These are phyloP conservation scores for Aleiodes leptofemur DNA, from an alignment of 2,888 invertebrate species.

Conservation along the genomic window DNA sequence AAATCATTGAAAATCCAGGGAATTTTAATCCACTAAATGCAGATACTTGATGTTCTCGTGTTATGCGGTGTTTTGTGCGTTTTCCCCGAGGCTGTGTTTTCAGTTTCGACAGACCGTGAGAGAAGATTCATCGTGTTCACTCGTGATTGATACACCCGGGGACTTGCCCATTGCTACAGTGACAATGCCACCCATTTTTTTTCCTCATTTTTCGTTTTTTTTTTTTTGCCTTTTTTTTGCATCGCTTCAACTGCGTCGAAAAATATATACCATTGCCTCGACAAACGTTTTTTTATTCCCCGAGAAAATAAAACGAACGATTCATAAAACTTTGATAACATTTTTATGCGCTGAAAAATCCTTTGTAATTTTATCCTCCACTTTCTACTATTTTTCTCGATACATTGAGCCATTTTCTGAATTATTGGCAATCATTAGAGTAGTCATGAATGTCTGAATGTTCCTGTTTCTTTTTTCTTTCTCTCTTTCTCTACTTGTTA, in stretches of 20 bases:
- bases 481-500: background rate
- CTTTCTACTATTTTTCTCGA: too few species aligned
- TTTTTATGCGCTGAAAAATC: constrained; percentile 2
- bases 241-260: background rate
- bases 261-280: background rate
- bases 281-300: background rate
- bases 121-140: constrained; percentile 28
- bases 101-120: constrained; percentile 17
- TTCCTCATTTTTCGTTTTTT: background rate
- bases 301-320: background rate
- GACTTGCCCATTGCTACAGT: constrained; percentile 8
- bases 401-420: too few species aligned
- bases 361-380: too few species aligned
- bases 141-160: constrained; percentile 31
- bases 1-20: background rate
- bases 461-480: too few species aligned
- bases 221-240: constrained; percentile 2
- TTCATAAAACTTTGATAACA: constrained; percentile 9
- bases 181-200: constrained; percentile 3
- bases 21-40: constrained; percentile 1
- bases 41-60: constrained; percentile 15
- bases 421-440: constrained; percentile 9
- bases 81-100: constrained; percentile 12
- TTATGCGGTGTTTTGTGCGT: constrained; percentile 5
- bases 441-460: background rate